Conservation (phyloP, 2,797 vertebrate genomes). For the Poecile montanus region DNA sequence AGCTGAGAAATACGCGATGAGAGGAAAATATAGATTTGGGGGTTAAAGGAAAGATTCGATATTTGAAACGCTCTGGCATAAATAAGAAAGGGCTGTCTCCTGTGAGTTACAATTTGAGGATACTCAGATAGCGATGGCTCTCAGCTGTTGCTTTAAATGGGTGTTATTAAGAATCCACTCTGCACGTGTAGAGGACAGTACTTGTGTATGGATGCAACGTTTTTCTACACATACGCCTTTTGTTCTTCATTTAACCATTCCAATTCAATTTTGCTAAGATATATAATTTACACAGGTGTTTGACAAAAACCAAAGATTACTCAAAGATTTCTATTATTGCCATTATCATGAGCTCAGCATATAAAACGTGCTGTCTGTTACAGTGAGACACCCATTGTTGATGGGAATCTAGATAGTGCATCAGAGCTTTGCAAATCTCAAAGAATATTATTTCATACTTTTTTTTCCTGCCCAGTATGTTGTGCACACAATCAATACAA, state of each 20-base stretch:
- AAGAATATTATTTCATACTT: not conserved
- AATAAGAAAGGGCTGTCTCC: not conserved
- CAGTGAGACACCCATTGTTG: not conserved
- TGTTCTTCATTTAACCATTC: not conserved
- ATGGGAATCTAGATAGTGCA: not conserved
- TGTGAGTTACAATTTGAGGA: not conserved
- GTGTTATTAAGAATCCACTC: not conserved
- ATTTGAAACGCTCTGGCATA: not conserved
- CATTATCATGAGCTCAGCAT: accelerated
- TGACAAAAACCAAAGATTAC: not conserved
- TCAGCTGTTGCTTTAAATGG: not conserved
- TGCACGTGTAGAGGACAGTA: not conserved
- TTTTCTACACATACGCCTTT: not conserved
- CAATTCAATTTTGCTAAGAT: not conserved
- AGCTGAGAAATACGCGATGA: accelerated
- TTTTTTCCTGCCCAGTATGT: not conserved
- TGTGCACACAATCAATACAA: not conserved
- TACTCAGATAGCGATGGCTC: not conserved
- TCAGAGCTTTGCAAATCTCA: not conserved
- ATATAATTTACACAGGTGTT: not conserved
- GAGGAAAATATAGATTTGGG: not conserved
- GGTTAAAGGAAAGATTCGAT: not conserved
- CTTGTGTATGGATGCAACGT: not conserved
- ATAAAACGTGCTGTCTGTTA: not conserved
- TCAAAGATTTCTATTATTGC: not conserved